These are phyloP conservation scores for Herpetotheres cachinnans DNA, from an alignment of 2,113 vertebrate genomes.

Conservation along the genomic window DNA sequence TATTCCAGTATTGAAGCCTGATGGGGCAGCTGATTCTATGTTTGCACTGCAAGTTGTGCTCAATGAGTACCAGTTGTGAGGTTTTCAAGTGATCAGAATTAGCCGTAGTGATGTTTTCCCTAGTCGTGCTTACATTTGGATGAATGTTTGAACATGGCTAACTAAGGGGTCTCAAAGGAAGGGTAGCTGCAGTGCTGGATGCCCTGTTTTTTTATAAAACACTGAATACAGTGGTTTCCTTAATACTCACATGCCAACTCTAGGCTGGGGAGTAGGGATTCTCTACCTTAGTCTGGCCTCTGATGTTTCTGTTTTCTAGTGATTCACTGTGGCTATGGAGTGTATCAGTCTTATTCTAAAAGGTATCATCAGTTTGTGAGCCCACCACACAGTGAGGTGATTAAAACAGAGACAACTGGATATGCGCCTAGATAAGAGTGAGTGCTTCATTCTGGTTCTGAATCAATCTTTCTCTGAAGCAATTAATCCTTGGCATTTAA, in stretches of 20 bases:
- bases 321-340: background rate
- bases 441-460: constrained; percentile 26
- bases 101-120: background rate
- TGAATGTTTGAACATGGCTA: background rate
- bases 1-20: background rate
- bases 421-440: background rate
- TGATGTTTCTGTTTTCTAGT: background rate
- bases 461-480: constrained; percentile 41
- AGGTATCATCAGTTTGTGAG: background rate
- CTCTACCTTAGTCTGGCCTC: background rate
- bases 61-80: background rate
- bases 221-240: background rate
- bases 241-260: background rate
- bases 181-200: background rate
- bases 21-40: background rate
- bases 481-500: constrained; percentile 60
- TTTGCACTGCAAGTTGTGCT: background rate
- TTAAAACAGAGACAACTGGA: constrained; percentile 9
- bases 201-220: background rate
- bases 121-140: background rate
- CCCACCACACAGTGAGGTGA: background rate
- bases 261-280: background rate
- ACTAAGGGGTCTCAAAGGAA: background rate
- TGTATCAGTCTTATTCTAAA: background rate
- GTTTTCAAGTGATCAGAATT: background rate